Conservation (phyloP, 1,140 invertebrate species). For the Brevipalpus yothersi region DNA sequence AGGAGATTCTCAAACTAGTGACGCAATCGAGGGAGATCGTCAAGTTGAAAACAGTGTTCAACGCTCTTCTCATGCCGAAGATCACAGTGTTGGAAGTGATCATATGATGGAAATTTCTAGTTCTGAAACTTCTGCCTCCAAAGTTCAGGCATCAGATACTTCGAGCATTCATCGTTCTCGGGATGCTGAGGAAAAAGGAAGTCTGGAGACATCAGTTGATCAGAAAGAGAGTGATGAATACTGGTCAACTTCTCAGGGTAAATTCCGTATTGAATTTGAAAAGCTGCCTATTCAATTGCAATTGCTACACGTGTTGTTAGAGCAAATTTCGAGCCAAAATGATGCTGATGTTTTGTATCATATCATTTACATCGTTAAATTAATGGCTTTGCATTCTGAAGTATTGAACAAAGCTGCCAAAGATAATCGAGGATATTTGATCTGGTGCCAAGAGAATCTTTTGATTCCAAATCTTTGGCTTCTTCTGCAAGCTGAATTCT, state of each 20-base stretch:
- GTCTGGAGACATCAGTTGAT: slow-evolving; percentile 1
- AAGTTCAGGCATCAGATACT: too few relatives aligned
- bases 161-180: background rate
- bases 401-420: slow-evolving; percentile 59
- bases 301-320: slow-evolving; percentile 65
- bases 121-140: too few relatives aligned
- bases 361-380: slow-evolving; percentile 67
- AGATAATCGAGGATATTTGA: slow-evolving; percentile 80
- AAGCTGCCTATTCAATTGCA: slow-evolving; percentile 73
- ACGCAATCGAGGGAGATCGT: background rate
- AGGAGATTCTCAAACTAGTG: background rate
- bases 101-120: too few relatives aligned
- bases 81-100: too few relatives aligned
- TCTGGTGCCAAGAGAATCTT: slow-evolving; percentile 89
- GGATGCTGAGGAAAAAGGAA: background rate
- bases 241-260: slow-evolving; percentile 72
- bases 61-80: too few relatives aligned
- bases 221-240: slow-evolving; percentile 22
- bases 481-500: slow-evolving; percentile 67
- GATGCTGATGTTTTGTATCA: slow-evolving; percentile 83
- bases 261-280: slow-evolving; percentile 68
- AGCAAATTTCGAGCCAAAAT: slow-evolving; percentile 44
- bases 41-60: too few relatives aligned
- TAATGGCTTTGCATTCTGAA: slow-evolving; percentile 76
- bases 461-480: slow-evolving; percentile 87